These are phyloP conservation scores for Morinoia aosen DNA, from an alignment of 2,888 invertebrate species.

Conservation along the genomic window DNA sequence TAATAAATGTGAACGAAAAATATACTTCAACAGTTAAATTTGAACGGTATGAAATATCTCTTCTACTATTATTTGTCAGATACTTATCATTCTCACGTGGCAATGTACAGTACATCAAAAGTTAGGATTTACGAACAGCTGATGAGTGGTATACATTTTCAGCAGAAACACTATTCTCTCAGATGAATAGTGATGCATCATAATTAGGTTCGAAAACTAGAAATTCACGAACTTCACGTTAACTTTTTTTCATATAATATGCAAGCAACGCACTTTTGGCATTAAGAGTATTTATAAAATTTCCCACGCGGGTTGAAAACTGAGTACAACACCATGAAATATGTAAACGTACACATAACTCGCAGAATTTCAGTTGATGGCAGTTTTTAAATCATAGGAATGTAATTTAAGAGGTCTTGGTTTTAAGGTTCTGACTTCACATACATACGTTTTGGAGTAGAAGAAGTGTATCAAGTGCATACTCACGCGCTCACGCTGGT, in stretches of 20 bases:
- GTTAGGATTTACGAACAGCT: too few relatives aligned
- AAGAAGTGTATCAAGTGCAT: background rate
- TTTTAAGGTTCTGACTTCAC: background rate
- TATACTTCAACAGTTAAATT: too few relatives aligned
- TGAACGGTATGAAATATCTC: too few relatives aligned
- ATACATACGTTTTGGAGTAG: background rate
- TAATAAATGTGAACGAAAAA: too few relatives aligned
- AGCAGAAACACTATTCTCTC: background rate
- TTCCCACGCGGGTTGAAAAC: background rate
- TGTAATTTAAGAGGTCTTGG: background rate
- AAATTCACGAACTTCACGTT: background rate
- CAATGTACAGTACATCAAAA: too few relatives aligned
- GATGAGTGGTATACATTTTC: background rate
- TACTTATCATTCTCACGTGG: too few relatives aligned
- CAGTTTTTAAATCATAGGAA: background rate
- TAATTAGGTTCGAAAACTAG: background rate
- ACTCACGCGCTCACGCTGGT: background rate
- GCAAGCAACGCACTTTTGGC: background rate
- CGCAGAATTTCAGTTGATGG: background rate
- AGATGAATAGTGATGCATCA: background rate
- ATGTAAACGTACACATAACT: background rate
- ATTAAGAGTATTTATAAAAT: background rate
- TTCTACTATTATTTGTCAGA: too few relatives aligned
- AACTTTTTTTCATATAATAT: background rate
- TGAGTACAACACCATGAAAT: background rate